Percentiles rank a stretch among this genome's conserved stretches.
These are phyloP conservation scores for Ctenoplectra terminalis DNA, from an alignment of 1,140 invertebrate species.

Conservation along the genomic window DNA sequence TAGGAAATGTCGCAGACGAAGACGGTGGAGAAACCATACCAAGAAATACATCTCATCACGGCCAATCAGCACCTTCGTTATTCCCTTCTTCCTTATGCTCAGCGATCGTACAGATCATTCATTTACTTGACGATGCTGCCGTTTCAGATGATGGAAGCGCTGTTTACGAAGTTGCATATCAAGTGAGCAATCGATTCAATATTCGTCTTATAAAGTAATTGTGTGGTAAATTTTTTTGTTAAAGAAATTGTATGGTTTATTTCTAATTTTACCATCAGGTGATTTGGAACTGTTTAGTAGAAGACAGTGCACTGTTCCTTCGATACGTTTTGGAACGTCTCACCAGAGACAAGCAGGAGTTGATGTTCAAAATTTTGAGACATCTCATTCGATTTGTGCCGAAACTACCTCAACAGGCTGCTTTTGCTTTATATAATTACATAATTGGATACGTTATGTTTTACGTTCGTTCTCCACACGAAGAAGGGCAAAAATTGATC, in stretches of 20 bases:
- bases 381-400: slow-evolving; percentile 97
- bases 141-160: slow-evolving; percentile 96
- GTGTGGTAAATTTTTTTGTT: too few relatives aligned
- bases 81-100: slow-evolving; percentile 98
- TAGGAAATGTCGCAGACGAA: slow-evolving; percentile 84
- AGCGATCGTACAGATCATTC: slow-evolving; percentile 96
- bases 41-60: slow-evolving; percentile 89
- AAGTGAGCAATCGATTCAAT: slow-evolving; percentile 82
- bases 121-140: slow-evolving; percentile 97
- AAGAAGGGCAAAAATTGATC: slow-evolving; percentile 96
- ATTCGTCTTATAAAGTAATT: not conserved
- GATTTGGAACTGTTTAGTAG: slow-evolving; percentile 98
- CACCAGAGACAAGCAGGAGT: slow-evolving; percentile 97
- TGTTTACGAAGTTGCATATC: slow-evolving; percentile 95
- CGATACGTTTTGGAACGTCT: slow-evolving; percentile 97
- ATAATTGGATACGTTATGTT: slow-evolving; percentile 99
- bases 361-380: slow-evolving; percentile 96
- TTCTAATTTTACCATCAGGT: slow-evolving; percentile 89
- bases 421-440: slow-evolving; percentile 99
- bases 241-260: not conserved
- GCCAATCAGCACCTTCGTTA: slow-evolving; percentile 95
- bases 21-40: slow-evolving; percentile 87
- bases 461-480: slow-evolving; percentile 97
- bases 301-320: slow-evolving; percentile 98
- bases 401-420: slow-evolving; percentile 97